Conservation (phyloP, 2,113 vertebrate genomes). For the western clawed frog (Xenopus tropicalis) region UCB_Xtro_10.0 CM004443.2:185405501-185406000, state of each 20-base stretch:
- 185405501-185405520: slow-evolving; percentile 58
- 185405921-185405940: slow-evolving; percentile 47
- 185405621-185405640: slow-evolving; percentile 98
- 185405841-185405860: slow-evolving; percentile 89
- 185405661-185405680: slow-evolving; percentile 99
- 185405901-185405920: slow-evolving; percentile 78
- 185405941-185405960: background rate
- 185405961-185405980: background rate
- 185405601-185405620: slow-evolving; percentile 97
- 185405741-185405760: slow-evolving; percentile 99
- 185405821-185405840: slow-evolving; percentile 83
- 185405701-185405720: slow-evolving; percentile 99
- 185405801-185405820: slow-evolving; percentile 75
- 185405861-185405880: slow-evolving; percentile 97
- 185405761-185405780: slow-evolving; percentile 95
- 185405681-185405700: slow-evolving; percentile 95
- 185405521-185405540: slow-evolving; percentile 72
- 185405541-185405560: slow-evolving; percentile 78
- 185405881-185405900: slow-evolving; percentile 83
- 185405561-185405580: slow-evolving; percentile 81
- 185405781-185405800: slow-evolving; percentile 98
- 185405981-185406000: too few species aligned
- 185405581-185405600: slow-evolving; percentile 86
- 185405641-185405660: slow-evolving; percentile 98
- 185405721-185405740: slow-evolving; percentile 99